Conservation (phyloP, 2,888 invertebrate genomes). For the Linhomoeus sp. region DNA sequence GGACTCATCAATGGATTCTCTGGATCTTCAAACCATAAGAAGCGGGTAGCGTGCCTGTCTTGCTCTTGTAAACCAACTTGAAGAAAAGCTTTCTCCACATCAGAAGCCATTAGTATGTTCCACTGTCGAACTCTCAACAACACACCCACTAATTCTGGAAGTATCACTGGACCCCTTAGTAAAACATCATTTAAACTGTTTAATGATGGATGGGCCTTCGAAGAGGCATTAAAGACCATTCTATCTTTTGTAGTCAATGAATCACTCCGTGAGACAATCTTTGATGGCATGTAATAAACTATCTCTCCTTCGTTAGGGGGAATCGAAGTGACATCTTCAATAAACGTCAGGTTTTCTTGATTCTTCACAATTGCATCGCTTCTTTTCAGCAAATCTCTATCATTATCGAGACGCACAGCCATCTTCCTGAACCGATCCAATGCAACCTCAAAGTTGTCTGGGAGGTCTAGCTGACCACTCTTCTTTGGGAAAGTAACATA, state of each 20-base stretch:
- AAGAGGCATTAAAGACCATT: constrained; percentile 12
- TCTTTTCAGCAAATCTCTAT: background rate
- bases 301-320: no score
- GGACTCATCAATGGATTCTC: no score
- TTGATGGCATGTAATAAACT: no score
- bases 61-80: constrained; percentile 5
- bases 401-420: background rate
- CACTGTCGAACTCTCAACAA: constrained; percentile 8
- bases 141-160: constrained; percentile 7
- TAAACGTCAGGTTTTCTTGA: background rate
- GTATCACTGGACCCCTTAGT: constrained; percentile 8
- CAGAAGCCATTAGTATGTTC: constrained; percentile 2
- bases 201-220: background rate
- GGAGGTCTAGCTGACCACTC: background rate
- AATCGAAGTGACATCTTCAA: no score
- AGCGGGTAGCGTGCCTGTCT: constrained; percentile 7
- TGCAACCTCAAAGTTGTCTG: background rate
- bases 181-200: constrained; percentile 10
- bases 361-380: constrained; percentile 1
- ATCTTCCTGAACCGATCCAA: background rate
- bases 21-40: constrained; percentile 9
- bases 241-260: constrained; percentile 12
- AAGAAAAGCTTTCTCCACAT: constrained; percentile 11
- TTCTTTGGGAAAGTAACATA: constrained; percentile 2
- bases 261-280: no score